phyloP scores from a whole-genome alignment of 2,797 vertebrate genomes.

The Borostomias antarcticus region DNA sequence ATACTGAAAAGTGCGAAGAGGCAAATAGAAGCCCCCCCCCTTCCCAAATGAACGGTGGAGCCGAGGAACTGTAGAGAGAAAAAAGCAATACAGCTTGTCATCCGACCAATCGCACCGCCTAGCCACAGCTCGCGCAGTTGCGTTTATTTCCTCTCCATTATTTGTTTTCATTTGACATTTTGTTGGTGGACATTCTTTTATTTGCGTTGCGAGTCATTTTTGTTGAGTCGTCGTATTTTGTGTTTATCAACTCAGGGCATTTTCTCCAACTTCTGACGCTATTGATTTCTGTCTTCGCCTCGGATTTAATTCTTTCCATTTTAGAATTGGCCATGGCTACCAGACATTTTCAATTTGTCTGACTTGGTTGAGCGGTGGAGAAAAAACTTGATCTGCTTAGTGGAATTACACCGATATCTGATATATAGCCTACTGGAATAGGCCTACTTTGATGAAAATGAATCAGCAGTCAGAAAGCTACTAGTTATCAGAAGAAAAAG shows the following conservation, averaged over 20 bases:
- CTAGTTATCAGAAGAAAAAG: conserved; percentile 40
- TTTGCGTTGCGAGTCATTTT: conserved; percentile 34
- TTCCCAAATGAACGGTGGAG: conserved; percentile 58
- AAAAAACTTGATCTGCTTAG: conserved; percentile 41
- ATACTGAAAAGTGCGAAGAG: conserved; percentile 60
- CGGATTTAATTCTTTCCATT: conserved; percentile 33
- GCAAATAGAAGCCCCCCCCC: conserved; percentile 59
- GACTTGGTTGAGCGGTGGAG: conserved; percentile 30
- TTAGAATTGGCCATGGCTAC: conserved; percentile 49
- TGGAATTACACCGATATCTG: conserved; percentile 26
- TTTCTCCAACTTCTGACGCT: conserved; percentile 39
- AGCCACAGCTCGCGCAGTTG: conserved; percentile 53
- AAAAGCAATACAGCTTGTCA: conserved; percentile 76
- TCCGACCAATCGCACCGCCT: conserved; percentile 65
- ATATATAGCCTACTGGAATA: conserved; percentile 59
- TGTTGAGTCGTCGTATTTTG: conserved; percentile 19
- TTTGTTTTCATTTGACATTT: conserved; percentile 60
- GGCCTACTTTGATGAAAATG: conserved; percentile 57
- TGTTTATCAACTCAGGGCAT: conserved; percentile 36
- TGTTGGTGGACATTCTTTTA: conserved; percentile 37
- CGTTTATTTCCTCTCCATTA: conserved; percentile 33
- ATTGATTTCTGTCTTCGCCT: conserved; percentile 17
- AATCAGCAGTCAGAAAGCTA: conserved; percentile 46
- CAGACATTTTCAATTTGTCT: conserved; percentile 43
- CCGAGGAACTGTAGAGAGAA: conserved; percentile 62